A percentile compares a stretch with the other conserved stretches of the same genome.
Conservation (phyloP, 2,888 invertebrate genomes). For the Myathropa florea region DNA sequence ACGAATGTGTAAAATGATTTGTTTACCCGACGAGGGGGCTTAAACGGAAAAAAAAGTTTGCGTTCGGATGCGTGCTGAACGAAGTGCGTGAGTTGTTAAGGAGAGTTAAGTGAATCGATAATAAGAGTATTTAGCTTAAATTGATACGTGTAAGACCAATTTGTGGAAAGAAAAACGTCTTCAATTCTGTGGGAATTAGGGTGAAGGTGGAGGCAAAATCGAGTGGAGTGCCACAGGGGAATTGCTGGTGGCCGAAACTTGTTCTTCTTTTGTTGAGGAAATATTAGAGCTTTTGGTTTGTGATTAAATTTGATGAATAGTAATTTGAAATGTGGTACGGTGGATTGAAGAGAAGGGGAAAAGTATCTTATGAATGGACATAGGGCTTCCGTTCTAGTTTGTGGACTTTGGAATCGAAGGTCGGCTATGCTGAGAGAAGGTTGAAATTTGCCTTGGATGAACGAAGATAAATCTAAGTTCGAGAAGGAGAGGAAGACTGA, state of each 20-base stretch:
- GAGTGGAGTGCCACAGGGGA: background rate
- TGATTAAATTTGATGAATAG: background rate
- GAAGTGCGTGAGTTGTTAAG: conserved; percentile 21
- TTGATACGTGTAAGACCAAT: background rate
- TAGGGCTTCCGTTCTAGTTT: background rate
- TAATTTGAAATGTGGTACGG: background rate
- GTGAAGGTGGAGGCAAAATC: background rate
- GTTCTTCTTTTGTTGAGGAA: background rate
- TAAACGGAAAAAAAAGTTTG: conserved; percentile 1
- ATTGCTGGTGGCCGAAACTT: background rate
- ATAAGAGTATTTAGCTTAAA: conserved; percentile 49
- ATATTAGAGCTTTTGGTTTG: background rate
- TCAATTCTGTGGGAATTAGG: conserved; percentile 44
- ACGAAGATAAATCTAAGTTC: too few relatives aligned
- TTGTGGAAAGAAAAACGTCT: background rate
- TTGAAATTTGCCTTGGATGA: too few relatives aligned
- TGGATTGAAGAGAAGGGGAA: background rate
- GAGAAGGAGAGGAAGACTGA: too few relatives aligned
- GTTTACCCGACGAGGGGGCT: conserved; percentile 3
- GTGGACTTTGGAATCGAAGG: too few relatives aligned
- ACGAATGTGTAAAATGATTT: conserved; percentile 54
- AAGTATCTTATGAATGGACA: background rate
- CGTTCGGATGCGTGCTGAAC: conserved; percentile 1
- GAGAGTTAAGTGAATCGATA: conserved; percentile 40
- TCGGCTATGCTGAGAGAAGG: too few relatives aligned